Conservation (phyloP, 2,113 vertebrate genomes). For the Cryptoleucopteryx plumbea region DNA sequence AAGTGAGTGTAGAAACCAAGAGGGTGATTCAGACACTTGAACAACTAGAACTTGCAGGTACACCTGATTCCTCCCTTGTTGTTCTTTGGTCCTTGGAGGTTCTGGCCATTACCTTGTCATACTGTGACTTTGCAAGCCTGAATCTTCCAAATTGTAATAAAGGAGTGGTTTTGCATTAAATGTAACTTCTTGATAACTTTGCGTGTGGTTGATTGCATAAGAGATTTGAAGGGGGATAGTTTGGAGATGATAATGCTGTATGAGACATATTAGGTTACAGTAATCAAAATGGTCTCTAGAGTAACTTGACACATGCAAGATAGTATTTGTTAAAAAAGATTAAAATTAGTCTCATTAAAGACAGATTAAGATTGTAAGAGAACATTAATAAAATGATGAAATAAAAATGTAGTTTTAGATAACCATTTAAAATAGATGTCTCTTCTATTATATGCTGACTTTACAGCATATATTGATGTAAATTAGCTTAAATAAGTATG, state of each 20-base stretch:
- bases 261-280: background rate
- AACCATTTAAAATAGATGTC: background rate
- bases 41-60: background rate
- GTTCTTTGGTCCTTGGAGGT: background rate
- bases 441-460: background rate
- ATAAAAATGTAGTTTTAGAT: background rate
- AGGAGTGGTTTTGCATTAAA: background rate
- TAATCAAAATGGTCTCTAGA: background rate
- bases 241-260: background rate
- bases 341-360: conserved; percentile 1
- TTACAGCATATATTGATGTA: background rate
- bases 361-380: background rate
- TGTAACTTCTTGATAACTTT: background rate
- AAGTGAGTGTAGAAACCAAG: background rate
- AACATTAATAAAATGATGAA: background rate
- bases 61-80: background rate
- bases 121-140: background rate
- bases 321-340: background rate
- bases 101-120: background rate
- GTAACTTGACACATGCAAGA: background rate
- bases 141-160: background rate
- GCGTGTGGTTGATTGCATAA: background rate
- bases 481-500: background rate
- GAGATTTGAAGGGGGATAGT: background rate
- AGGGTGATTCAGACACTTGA: background rate